Evolutionary conservation across 2,888 invertebrate genomes (phyloP), one percentile per base, ranked within the genome.

Genomic region (Allophyes oxyacanthae): DNA sequence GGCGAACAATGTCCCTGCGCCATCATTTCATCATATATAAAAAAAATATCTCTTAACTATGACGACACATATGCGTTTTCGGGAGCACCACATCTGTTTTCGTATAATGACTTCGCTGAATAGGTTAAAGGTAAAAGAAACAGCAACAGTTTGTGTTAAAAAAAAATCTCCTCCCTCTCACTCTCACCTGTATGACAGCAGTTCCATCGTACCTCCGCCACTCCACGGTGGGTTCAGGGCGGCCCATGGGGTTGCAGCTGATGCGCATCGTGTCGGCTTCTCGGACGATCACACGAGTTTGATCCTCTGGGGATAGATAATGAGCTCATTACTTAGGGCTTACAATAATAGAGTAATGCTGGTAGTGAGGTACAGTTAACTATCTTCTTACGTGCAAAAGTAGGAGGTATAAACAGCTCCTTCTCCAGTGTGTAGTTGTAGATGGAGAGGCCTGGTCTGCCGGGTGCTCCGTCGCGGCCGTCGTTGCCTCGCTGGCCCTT

Each of bases 231-330:
- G 98, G 98, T 45, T 92, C 92, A 0, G 98, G 98, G 36, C 95
- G 95, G 2, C 98, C 98, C 69, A 95, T 95, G 0, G 97, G 97
- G 25, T 96, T 96, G 84, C 98, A 98, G 72, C 96, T 95, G 79
- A 98, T 93, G n/a, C 97, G 95, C 41, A 98, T 95, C 45, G 97
- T 97, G 58, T 97, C 97, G 0, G 97, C 96, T 89, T 98, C 98
- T 30, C 96, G 95, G 0, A 98, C 97, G 51, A 97, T 95, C 45
- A 97, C 95, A 7, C 96, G 94, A 14, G 95, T 94, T 49, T 94
- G 90, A 13, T 92, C 91, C 85, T 91, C 94, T 94, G 76, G 0
- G 77, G 78, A 43, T 0, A 10, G 1, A 38, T 43, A n/a, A n/a
- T n/a, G n/a, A n/a, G n/a, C n/a, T n/a, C n/a, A n/a, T n/a, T n/a